Evolutionary conservation across 1,140 invertebrate genomes (phyloP).

Genomic region (Nasonia giraulti): DNA sequence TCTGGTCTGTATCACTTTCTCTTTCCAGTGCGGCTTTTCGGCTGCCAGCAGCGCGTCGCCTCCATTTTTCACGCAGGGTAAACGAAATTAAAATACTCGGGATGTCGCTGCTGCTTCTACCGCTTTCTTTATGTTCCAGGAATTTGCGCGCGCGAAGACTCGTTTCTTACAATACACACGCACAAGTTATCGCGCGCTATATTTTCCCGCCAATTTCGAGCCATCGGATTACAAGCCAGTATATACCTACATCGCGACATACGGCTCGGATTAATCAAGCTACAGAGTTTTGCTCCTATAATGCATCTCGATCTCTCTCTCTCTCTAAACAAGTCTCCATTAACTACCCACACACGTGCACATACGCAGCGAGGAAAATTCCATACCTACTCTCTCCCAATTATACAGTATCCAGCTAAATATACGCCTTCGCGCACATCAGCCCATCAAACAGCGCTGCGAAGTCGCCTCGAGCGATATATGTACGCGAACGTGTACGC

Average conservation of each 20-base stretch:
- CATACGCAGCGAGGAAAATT: background rate
- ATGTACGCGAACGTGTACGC: too few species aligned
- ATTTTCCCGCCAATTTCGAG: too few species aligned
- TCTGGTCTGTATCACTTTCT: constrained; percentile 12
- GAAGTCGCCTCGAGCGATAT: background rate
- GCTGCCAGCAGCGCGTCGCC: background rate
- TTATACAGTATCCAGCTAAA: background rate
- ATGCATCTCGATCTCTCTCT: too few species aligned
- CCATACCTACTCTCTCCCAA: background rate
- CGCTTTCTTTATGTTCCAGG: constrained; percentile 30
- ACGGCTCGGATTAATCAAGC: too few species aligned
- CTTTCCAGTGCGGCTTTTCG: constrained; percentile 27
- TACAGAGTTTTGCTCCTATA: too few species aligned
- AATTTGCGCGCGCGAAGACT: background rate
- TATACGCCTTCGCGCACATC: constrained; percentile 1
- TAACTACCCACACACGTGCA: background rate
- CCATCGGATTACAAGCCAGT: too few species aligned
- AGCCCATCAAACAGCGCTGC: background rate
- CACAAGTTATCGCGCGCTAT: too few species aligned
- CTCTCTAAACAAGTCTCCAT: background rate
- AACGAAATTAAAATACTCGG: constrained; percentile 52
- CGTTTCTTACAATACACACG: background rate
- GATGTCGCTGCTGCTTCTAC: background rate
- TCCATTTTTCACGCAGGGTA: constrained; percentile 49
- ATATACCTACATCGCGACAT: too few species aligned